Base-by-base conservation (phyloP, 2,797 vertebrate species). In the Ceryle rudis region DNA sequence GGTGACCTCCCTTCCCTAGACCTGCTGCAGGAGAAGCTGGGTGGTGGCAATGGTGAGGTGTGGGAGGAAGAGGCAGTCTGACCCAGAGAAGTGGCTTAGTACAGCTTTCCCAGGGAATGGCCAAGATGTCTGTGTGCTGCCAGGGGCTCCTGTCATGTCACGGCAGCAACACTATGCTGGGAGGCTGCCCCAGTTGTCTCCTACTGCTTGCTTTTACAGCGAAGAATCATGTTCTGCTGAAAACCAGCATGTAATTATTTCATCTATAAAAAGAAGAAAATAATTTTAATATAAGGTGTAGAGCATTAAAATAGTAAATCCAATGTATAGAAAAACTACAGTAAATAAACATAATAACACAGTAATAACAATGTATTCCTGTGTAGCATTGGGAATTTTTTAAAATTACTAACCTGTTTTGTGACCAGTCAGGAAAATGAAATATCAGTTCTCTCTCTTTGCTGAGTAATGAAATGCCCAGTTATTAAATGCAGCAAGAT, bases 121-220 rank as follows among this genome's bases (percentile, higher is more conserved):
- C 54, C 2, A 51, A 14, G 37, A 6, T 4, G 21, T 12, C 0
- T 0, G 10, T 1, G 2, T 11, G 75, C 62, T 46, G 22, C 26
- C 3, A 23, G 54, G 64, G 19, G 37, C 71, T 51, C 21, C 2
- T 1, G 1, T 10, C 74, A 5, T 1, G 3, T 12, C 74, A 6
- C 1, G 3, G 42, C 37, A 33, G 29, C 13, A 14, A 3, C 46
- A 2, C 17, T 2, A 1, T 7, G 2, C 55, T 51, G 9, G 11
- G 6, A 28, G 46, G 21, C 82, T 81, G 55, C 8, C 54, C 39
- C 51, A 19, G 1, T 13, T 75, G 51, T 47, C 65, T 72, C 58
- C 71, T 16, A 1, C 19, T 5, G 0, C n/a, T 26, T 37, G 44
- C 31, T 80, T 60, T 75, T 44, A 13, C 20, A 21, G n/a, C 3